Evolutionary conservation across 2,113 vertebrate species (phyloP), one percentile per base, ranked within the genome.

Genomic region (Pygoscelis antarcticus): DNA sequence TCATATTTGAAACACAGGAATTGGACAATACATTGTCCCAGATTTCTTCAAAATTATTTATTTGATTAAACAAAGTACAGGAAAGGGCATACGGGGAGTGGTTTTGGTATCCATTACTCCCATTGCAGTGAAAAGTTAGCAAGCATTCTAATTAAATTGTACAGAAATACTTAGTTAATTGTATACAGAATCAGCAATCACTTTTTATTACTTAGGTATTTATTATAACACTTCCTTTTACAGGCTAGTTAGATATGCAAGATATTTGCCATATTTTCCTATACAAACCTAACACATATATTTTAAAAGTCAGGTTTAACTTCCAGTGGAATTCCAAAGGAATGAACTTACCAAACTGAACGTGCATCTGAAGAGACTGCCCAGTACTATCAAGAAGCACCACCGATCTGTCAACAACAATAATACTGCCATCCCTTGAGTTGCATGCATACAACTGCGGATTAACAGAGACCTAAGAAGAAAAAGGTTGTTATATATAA

Each of bases 321-420:
- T 89, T 81, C 7, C 36, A 66, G n/a, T 10, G 47, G 49, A 36
- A 89, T 74, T 87, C 44, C 68, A 85, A 60, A 83, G 20, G 10
- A 21, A 49, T 22, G 54, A 34, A 91, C 97, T 97, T 96, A 99
- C 99, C 99, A 97, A 99, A 99, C 87, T 99, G 96, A 80, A 99
- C 47, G n/a, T 99, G 98, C 91, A 99, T 95, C 19, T 98, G 97
- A 46, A 99, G 97, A n/a, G 97, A 98, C 87, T 99, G 99, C 79
- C 98, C 99, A 81, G 95, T 94, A 38, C 98, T 98, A 96, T 99
- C 99, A 89, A 99, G 98, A n/a, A 99, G 96, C 27, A 98, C 97
- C 75, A 99, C 98, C 0, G 99, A 99, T 27, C 97, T 98, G 95
- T 99, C 99, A 19, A 97, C 98, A 52, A 98, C 98, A 76, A 99